A percentile compares a stretch with the other conserved stretches of the same genome.
Evolutionary conservation across 2,888 invertebrate genomes (phyloP).

Genomic region (Carcina quercana): DNA sequence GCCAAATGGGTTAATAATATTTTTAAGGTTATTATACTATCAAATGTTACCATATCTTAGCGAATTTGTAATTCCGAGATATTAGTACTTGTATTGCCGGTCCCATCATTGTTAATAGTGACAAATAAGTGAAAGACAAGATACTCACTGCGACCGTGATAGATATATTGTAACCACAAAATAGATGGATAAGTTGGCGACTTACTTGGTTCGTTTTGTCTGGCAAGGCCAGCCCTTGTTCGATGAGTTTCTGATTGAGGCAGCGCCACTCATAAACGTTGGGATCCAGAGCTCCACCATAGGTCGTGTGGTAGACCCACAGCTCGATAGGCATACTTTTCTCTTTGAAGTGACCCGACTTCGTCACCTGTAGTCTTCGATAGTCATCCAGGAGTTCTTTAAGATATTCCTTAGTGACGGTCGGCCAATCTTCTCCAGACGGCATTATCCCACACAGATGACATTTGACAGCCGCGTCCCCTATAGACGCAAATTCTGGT

Average conservation of each 20-base stretch:
- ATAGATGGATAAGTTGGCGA: too few relatives aligned
- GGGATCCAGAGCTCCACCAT: conserved; percentile 79
- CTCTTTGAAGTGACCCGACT: conserved; percentile 60
- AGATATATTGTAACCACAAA: too few relatives aligned
- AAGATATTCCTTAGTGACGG: conserved; percentile 75
- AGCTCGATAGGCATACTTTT: conserved; percentile 77
- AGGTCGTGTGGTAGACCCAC: conserved; percentile 76
- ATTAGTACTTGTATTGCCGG: too few relatives aligned
- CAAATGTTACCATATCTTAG: too few relatives aligned
- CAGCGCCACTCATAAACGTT: conserved; percentile 76
- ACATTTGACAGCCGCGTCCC: conserved; percentile 77
- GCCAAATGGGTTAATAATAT: too few relatives aligned
- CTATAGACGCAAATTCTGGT: conserved; percentile 59
- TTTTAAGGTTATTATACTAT: too few relatives aligned
- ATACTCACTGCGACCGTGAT: too few relatives aligned
- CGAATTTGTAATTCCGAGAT: too few relatives aligned
- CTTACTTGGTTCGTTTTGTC: conserved; percentile 42
- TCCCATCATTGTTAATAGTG: too few relatives aligned
- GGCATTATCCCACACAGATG: conserved; percentile 81
- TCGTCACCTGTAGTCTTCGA: conserved; percentile 68
- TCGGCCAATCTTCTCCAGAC: conserved; percentile 78
- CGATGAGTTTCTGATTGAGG: conserved; percentile 78
- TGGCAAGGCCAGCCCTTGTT: conserved; percentile 76
- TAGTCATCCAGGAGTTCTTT: conserved; percentile 68
- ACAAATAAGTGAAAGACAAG: too few relatives aligned